phyloP scores from a whole-genome alignment of 2,797 vertebrate genomes.

The Spea hammondii region DNA sequence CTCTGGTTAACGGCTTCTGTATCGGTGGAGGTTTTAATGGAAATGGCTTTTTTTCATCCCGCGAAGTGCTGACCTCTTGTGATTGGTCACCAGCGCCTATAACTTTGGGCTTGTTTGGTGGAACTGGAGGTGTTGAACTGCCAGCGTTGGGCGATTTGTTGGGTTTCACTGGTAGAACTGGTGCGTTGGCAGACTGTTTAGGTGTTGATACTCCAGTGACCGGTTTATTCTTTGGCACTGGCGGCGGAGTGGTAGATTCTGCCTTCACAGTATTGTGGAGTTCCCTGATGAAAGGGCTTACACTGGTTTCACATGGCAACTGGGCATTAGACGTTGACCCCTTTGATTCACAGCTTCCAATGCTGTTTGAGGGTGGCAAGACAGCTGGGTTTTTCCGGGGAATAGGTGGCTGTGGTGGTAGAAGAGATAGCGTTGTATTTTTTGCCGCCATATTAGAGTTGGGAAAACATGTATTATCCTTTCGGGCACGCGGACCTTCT shows the following conservation, averaged over 20 bases:
- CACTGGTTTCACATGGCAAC: slow-evolving; percentile 46
- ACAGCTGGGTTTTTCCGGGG: too few species aligned
- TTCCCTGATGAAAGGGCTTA: slow-evolving; percentile 64
- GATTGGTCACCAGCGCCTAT: slow-evolving; percentile 48
- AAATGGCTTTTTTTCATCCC: slow-evolving; percentile 56
- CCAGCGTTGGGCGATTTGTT: slow-evolving; percentile 17
- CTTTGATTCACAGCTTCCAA: background rate
- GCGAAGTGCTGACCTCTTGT: slow-evolving; percentile 36
- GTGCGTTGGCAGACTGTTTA: slow-evolving; percentile 14
- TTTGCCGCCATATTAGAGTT: background rate
- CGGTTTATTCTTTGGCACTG: slow-evolving; percentile 9
- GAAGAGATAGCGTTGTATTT: background rate
- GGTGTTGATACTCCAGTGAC: background rate
- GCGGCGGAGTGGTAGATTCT: background rate
- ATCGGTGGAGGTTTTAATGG: slow-evolving; percentile 57
- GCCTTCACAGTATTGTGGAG: slow-evolving; percentile 59
- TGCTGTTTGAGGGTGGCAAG: too few species aligned
- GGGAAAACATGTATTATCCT: background rate
- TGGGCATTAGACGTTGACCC: slow-evolving; percentile 18
- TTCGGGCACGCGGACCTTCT: background rate
- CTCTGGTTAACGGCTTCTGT: slow-evolving; percentile 60
- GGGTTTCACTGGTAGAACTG: slow-evolving; percentile 59
- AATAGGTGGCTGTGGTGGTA: background rate
- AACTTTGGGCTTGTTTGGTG: slow-evolving; percentile 62
- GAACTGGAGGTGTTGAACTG: slow-evolving; percentile 44